Percentiles rank a stretch among this genome's conserved stretches.
Conservation (phyloP, 2,888 invertebrate genomes). For the Apodemia duryi region DNA sequence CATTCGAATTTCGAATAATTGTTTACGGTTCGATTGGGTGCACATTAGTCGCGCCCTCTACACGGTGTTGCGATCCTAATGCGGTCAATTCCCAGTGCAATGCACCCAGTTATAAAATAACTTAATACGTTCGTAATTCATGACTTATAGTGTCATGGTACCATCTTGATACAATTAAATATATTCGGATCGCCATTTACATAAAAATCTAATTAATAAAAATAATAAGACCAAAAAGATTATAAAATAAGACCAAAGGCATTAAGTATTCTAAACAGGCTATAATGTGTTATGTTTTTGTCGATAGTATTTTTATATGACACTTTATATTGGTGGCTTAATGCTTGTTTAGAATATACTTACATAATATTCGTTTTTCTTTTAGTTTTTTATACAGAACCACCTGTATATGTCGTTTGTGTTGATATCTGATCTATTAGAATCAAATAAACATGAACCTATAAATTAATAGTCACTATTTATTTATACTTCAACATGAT, state of each 20-base stretch:
- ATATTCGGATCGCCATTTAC: conserved; percentile 56
- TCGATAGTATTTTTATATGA: conserved; percentile 6
- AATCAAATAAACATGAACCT: too few relatives aligned
- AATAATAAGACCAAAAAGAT: conserved; percentile 28
- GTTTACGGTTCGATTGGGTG: conserved; percentile 55
- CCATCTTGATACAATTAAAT: conserved; percentile 65
- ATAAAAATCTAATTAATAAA: conserved; percentile 67
- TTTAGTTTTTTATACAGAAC: not conserved
- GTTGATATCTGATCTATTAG: too few relatives aligned
- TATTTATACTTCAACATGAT: too few relatives aligned
- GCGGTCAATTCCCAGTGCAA: conserved; percentile 62
- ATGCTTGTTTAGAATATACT: not conserved
- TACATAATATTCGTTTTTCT: not conserved
- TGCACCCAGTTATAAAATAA: conserved; percentile 71
- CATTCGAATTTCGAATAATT: conserved; percentile 51
- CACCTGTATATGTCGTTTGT: not conserved
- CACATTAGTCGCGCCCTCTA: conserved; percentile 46
- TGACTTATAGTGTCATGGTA: conserved; percentile 55
- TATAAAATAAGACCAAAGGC: conserved; percentile 10
- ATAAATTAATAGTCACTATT: too few relatives aligned
- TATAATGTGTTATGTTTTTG: conserved; percentile 7
- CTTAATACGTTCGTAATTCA: conserved; percentile 59
- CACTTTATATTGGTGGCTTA: conserved; percentile 6
- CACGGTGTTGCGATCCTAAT: conserved; percentile 52
- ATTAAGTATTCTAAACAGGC: conserved; percentile 11